phyloP scores from a whole-genome alignment of 2,888 invertebrate genomes.

The Nebria brevicollis region DNA sequence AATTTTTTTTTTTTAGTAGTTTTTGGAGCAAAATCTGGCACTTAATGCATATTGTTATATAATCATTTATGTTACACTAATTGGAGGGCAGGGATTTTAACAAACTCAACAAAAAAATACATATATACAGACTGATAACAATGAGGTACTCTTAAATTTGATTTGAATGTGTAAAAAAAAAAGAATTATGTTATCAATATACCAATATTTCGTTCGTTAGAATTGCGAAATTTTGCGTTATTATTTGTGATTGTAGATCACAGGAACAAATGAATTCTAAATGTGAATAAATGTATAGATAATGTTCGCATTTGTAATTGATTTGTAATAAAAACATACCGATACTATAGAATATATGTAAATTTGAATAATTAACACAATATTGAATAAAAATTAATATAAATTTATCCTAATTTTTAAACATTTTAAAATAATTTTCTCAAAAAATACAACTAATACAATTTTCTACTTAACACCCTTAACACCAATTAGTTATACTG shows the following conservation, averaged over 20 bases:
- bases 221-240: slow-evolving; percentile 2
- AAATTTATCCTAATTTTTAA: background rate
- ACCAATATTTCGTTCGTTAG: background rate
- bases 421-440: too few species aligned
- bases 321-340: slow-evolving; percentile 35
- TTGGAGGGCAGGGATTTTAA: slow-evolving; percentile 9
- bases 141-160: slow-evolving; percentile 3
- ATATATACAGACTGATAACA: slow-evolving; percentile 17
- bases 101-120: background rate
- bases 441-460: too few species aligned
- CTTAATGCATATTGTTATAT: slow-evolving; percentile 8
- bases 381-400: slow-evolving; percentile 6
- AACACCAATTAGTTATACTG: too few species aligned
- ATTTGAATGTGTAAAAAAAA: background rate
- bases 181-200: background rate
- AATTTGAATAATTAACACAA: slow-evolving; percentile 38
- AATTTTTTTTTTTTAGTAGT: background rate
- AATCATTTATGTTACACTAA: background rate
- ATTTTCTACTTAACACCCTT: too few species aligned
- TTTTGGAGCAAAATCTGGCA: too few species aligned
- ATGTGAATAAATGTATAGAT: slow-evolving; percentile 31
- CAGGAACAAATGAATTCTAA: slow-evolving; percentile 24
- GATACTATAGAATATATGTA: slow-evolving; percentile 29
- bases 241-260: slow-evolving; percentile 29
- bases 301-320: slow-evolving; percentile 20